Base-by-base conservation (phyloP, 1,140 invertebrate species). In the Gryon sp. region DNA sequence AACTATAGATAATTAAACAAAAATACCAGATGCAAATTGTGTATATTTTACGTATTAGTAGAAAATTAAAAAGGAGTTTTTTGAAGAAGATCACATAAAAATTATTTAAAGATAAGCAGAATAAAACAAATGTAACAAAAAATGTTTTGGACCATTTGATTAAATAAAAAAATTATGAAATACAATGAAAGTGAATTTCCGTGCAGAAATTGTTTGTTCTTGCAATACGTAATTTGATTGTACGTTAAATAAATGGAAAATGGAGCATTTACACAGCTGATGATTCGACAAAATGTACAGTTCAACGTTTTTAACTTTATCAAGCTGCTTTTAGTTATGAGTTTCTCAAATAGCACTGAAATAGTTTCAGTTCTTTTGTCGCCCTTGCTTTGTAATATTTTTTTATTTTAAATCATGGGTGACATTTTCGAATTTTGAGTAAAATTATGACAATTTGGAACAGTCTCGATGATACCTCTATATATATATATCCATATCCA, bases 181-280 rank as follows among this genome's bases (percentile, higher is more conserved):
- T 20, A 8, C 34, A 50, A 50, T 50, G 46, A 50, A 24, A 50
- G 14, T 5, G 8, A 50, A 34, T 50, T 34, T 18, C 26, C 28
- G 46, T 12, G 14, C 46, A 7, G 11, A 34, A 50, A 20, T 28
- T 28, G 28, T n/a, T 14, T 24, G 46, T 50, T 50, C 16, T 20
- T 53, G 32, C 48, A 24, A 53, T 15, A 12, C 32, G 48, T 53
- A 53, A 53, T 53, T 53, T 12, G 48, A 53, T 53, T 53, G 32
- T 19, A 12, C 32, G 20, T 24, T 20, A 38, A 38, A 53, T 53
- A 53, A 53, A 53, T 53, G 32, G 48, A 53, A 53, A 53, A 53
- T 38, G 32, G 19, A 15, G 12, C 32, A 38, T 53, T 53, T 38
- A 38, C 48, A 53, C 15, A 53, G 32, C 12, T 38, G 48, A 52